Evolutionary conservation across 2,113 vertebrate species (phyloP).

Genomic region (Python bivittatus): DNA sequence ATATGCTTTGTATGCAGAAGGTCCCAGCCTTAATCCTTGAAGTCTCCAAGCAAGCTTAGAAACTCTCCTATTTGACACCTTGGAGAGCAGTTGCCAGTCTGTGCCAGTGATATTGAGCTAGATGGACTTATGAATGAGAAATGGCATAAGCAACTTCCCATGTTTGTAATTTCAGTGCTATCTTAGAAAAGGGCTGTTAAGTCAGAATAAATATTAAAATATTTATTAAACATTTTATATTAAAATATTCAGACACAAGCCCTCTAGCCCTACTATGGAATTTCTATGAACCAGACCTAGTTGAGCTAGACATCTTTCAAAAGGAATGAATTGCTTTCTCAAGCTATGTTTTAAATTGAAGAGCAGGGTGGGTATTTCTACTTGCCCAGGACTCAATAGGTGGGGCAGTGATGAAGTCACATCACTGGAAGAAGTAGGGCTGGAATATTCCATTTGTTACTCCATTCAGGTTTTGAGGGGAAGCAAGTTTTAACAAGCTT

Average conservation of each 20-base stretch:
- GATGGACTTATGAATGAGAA: background rate
- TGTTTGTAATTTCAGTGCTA: background rate
- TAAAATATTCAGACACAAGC: background rate
- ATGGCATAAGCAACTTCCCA: background rate
- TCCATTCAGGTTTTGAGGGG: background rate
- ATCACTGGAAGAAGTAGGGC: background rate
- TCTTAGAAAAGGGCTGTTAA: background rate
- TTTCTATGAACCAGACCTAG: background rate
- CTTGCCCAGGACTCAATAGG: background rate
- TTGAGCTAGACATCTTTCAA: background rate
- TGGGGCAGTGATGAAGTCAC: background rate
- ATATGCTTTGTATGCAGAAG: background rate
- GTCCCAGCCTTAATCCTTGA: background rate
- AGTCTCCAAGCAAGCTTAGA: background rate
- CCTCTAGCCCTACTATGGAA: background rate
- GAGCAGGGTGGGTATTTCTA: background rate
- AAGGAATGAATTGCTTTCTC: background rate
- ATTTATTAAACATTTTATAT: too few relatives aligned
- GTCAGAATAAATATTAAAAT: too few relatives aligned
- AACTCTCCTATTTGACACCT: background rate
- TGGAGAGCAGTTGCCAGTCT: background rate
- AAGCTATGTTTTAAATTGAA: background rate
- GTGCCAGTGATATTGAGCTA: background rate
- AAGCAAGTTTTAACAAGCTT: background rate
- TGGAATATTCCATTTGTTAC: background rate